Base-by-base conservation (phyloP, 2,113 vertebrate genomes). In the Chaetodon auriga region DNA sequence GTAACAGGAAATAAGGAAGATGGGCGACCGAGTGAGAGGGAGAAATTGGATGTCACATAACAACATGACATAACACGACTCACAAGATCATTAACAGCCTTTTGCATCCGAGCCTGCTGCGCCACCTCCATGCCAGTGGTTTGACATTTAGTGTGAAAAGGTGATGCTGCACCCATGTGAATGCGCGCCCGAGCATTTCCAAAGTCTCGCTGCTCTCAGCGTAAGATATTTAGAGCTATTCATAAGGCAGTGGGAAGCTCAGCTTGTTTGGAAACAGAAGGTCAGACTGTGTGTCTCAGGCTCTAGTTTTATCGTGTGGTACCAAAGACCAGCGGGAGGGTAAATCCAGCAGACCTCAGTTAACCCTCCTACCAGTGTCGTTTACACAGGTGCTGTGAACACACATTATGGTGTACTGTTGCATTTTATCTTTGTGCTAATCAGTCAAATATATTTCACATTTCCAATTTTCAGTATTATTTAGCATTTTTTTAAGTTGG, bases 61-160 rank as follows among this genome's bases (percentile, higher is more conserved):
- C 48, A 75, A 21, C 35, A 7, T 53, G 63, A 49, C 21, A 36
- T 76, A 43, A 76, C 79, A 69, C 23, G 11, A 75, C 57, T 64
- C 82, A 73, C 36, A 10, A 25, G 19, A 79, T 65, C 61, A 77
- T 83, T 68, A 78, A 16, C 35, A 35, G 46, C 13, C 41, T 21
- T 41, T 60, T 41, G 65, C 53, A 45, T 43, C 53, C 48, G 4
- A 13, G 14, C 77, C 81, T 23, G 72, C 81, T 80, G 72, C 68
- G 64, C 51, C 16, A 21, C 38, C 48, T 51, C 16, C 13, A 54
- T 51, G 41, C 63, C 25, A 60, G 43, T 1, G 30, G 68, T 49
- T 43, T 86, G 83, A 84, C 62, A 68, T 87, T 84, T 80, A 68
- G 55, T 30, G 69, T 74, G 78, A 82, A 81, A 64, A 78, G 73